Evolutionary conservation across 1,140 invertebrate genomes (phyloP), one percentile per base, ranked within the genome.

Genomic region (Microplitis demolitor): DNA sequence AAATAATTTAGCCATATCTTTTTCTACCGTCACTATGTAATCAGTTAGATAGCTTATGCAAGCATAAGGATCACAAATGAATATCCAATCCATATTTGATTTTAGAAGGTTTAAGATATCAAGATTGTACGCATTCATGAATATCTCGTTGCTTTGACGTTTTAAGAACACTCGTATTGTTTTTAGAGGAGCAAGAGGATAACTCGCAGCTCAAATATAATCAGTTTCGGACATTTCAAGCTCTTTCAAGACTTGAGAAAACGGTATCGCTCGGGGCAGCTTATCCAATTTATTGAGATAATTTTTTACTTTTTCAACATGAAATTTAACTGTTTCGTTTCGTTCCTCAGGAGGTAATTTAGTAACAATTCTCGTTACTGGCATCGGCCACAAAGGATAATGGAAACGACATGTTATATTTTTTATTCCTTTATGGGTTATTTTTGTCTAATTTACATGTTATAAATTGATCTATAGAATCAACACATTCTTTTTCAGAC

Each of bases 41-140:
- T 24, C 24, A 24, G 24, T 24, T 24, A 24, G 24, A 24, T 24
- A 24, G 24, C 24, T 24, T 24, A 24, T 24, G 2, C 60, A 62
- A 11, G 60, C 60, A 62, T 33, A 62, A 5, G 60, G 16, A 62
- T 62, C 60, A 35, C 60, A 33, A 33, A 62, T 31, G 34, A 62
- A 62, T 34, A 62, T 14, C n/a, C n/a, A n/a, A 62, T 62, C 60
- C 60, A 62, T 62, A 62, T 62, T 62, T 11, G 60, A 62, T 31
- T 62, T 62, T 24, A 62, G n/a, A 33, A 62, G 34, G 9, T 9
- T 14, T n/a, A 62, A n/a, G 11, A 62, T 62, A 62, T 62, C 33
- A 33, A 8, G 60, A n/a, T 62, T 62, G 24, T 62, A 62, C 8
- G 60, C n/a, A 62, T 62, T 62, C 5, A 62, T 31, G n/a, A 24